phyloP scores from a whole-genome alignment of 2,113 vertebrate species.

The Empidonax alnorum region DNA sequence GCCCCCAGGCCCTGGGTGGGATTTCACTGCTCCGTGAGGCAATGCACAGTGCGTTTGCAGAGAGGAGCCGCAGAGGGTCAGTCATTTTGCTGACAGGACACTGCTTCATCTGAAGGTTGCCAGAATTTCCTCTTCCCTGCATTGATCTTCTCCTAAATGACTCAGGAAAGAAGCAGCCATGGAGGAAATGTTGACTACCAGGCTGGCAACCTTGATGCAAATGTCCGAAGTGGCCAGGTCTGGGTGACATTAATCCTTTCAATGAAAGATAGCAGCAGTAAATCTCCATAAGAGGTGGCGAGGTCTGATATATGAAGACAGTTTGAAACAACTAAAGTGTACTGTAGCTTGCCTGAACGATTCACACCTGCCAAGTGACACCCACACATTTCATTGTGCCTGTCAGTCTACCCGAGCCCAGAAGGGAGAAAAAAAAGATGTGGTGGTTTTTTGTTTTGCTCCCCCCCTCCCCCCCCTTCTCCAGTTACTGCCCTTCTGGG shows the following conservation, averaged over 20 bases:
- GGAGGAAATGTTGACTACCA: neutral
- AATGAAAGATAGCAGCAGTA: neutral
- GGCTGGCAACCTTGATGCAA: slow-evolving; percentile 24
- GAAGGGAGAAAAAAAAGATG: neutral
- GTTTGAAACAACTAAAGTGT: slow-evolving; percentile 59
- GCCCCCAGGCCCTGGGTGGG: neutral
- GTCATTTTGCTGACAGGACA: neutral
- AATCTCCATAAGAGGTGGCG: neutral
- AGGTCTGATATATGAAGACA: slow-evolving; percentile 43
- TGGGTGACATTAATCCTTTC: slow-evolving; percentile 30
- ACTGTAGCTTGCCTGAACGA: slow-evolving; percentile 29
- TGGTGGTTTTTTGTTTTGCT: too few relatives aligned
- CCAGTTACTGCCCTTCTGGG: neutral
- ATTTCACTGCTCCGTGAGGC: neutral
- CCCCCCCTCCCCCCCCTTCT: neutral
- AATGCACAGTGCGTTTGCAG: neutral
- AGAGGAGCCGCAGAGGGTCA: neutral
- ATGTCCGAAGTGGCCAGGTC: neutral
- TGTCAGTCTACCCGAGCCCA: slow-evolving; percentile 33
- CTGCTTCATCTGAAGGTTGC: neutral
- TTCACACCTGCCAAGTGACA: slow-evolving; percentile 58
- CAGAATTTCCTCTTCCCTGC: neutral
- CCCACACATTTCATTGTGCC: slow-evolving; percentile 48
- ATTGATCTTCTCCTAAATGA: neutral
- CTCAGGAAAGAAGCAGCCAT: neutral